Conservation (phyloP, 2,797 vertebrate genomes). For the Rachycentron canadum region DNA sequence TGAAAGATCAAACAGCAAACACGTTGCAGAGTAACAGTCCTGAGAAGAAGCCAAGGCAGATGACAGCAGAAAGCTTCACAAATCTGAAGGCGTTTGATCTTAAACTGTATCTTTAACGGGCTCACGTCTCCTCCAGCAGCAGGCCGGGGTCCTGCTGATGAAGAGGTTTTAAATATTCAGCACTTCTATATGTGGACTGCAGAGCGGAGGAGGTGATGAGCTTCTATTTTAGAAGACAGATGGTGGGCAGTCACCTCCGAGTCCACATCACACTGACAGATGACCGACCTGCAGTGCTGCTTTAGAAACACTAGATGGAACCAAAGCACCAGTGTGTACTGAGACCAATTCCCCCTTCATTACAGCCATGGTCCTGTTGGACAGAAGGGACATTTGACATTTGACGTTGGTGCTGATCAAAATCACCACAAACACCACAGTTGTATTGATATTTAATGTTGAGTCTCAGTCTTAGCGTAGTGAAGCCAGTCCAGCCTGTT, state of each 20-base stretch:
- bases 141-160: constrained; percentile 34
- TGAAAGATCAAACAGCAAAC: too few relatives aligned
- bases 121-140: background rate
- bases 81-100: too few relatives aligned
- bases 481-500: too few relatives aligned
- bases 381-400: background rate
- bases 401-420: too few relatives aligned
- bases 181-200: constrained; percentile 52
- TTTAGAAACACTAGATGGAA: constrained; percentile 4
- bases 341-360: background rate
- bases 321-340: background rate
- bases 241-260: constrained; percentile 34
- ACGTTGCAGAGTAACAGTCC: background rate
- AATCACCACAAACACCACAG: too few relatives aligned
- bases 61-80: background rate
- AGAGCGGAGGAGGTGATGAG: constrained; percentile 39
- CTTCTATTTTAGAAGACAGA: constrained; percentile 60
- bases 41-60: too few relatives aligned
- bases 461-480: too few relatives aligned
- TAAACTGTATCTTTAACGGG: background rate
- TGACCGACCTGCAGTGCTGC: constrained; percentile 11
- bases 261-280: background rate
- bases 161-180: constrained; percentile 72
- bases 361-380: background rate
- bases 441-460: too few relatives aligned